Evolutionary conservation across 2,888 invertebrate species (phyloP), one percentile per base, ranked within the genome.

Genomic region (Fissipunctia ypsillon): DNA sequence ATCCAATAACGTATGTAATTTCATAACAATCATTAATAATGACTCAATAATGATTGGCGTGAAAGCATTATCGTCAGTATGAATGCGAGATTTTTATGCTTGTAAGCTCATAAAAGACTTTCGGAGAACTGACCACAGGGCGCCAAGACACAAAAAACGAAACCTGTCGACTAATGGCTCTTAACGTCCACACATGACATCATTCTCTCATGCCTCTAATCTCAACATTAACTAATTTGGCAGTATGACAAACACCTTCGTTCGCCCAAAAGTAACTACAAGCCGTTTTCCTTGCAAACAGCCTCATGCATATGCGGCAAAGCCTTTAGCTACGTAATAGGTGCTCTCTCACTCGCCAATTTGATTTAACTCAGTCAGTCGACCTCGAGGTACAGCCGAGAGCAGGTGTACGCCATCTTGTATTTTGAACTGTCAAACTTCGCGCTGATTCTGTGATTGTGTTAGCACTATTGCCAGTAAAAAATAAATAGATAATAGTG

Each of bases 271-370:
- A 81, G 87, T 87, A 88, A 84, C 87, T 86, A 78, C 84, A 89
- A 93, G 93, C 88, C 66, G 95, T 95, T 95, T 95, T 95, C 95
- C 95, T 95, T 95, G 94, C 92, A 86, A 88, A 90, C 91, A 92
- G 91, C 94, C 93, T 93, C 93, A 92, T 93, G 91, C 91, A 90
- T 88, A 90, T 89, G 91, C 91, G 79, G 88, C 88, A 88, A 91
- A 93, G 92, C 92, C 94, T 92, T 88, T 78, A 82, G 88, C 91
- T 91, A 92, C 91, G 92, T 92, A 91, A 92, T 87, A 87, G 78
- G 76, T 84, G 84, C 84, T 91, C 90, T 91, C 91, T 92, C 92
- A 88, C 91, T 93, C 89, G 91, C 91, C 89, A 85, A 87, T 92
- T 86, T 83, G 76, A 77, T 81, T 92, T 89, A 90, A 88, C 86